Conservation (phyloP, 2,113 vertebrate genomes). For the Nannospalax galili region DNA sequence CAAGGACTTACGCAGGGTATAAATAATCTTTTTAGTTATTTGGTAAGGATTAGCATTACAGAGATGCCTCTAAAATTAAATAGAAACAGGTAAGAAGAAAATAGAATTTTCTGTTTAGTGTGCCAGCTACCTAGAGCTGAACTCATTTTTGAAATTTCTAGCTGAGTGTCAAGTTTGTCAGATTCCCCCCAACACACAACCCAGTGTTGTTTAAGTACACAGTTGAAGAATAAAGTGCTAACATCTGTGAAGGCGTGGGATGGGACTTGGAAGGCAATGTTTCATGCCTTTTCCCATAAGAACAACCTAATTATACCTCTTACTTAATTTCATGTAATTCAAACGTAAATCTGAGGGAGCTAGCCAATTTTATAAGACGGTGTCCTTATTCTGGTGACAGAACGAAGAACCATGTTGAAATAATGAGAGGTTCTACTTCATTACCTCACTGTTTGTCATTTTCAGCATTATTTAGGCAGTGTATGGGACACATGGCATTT, state of each 20-base stretch:
- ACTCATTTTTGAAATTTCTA: conserved; percentile 8
- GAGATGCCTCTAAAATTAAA: conserved; percentile 22
- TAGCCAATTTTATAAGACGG: conserved; percentile 28
- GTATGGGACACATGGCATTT: not conserved
- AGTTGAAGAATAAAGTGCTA: not conserved
- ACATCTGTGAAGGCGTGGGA: not conserved
- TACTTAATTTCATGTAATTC: conserved; percentile 57
- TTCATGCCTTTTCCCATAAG: conserved; percentile 26
- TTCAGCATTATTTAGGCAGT: conserved; percentile 55
- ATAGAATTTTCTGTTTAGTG: conserved; percentile 36
- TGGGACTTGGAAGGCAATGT: not conserved
- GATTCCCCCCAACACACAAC: not conserved
- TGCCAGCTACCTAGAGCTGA: not conserved
- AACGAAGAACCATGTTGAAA: conserved; percentile 38
- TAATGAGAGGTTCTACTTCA: conserved; percentile 64
- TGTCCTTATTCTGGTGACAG: conserved; percentile 42
- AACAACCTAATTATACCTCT: conserved; percentile 40
- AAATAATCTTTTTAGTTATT: conserved; percentile 28
- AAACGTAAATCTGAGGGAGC: conserved; percentile 40
- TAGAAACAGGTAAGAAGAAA: conserved; percentile 11
- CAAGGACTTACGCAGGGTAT: not conserved
- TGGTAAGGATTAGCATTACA: not conserved
- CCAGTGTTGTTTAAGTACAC: not conserved
- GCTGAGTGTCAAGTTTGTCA: not conserved
- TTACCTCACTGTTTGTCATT: conserved; percentile 45